Percentiles rank a stretch among this genome's conserved stretches.
Evolutionary conservation across 2,113 vertebrate species (phyloP).

Genomic region (Corydoras maculifer): DNA sequence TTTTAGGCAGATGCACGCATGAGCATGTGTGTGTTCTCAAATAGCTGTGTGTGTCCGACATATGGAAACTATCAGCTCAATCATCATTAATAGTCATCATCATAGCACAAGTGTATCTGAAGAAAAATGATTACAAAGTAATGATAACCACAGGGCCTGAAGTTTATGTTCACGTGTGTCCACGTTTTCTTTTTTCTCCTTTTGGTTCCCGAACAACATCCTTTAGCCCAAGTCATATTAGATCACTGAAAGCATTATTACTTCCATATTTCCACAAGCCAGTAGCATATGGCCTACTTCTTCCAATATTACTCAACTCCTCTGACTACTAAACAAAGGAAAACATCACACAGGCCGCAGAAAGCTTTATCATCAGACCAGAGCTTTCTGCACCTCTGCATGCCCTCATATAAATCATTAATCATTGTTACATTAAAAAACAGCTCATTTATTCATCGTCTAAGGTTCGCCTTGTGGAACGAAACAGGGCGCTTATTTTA

Average conservation of each 20-base stretch:
- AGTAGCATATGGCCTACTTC: no score
- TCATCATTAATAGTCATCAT: conserved; percentile 19
- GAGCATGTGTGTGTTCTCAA: no score
- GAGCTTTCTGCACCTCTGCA: conserved; percentile 3
- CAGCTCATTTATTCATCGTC: background rate
- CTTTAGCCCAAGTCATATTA: no score
- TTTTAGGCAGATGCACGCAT: no score
- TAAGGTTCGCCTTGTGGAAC: no score
- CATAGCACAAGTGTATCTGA: conserved; percentile 25
- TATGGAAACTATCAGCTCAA: no score
- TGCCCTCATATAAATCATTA: background rate
- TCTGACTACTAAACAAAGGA: conserved; percentile 23
- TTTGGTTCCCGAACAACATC: no score
- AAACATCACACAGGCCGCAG: conserved; percentile 17
- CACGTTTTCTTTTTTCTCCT: conserved; percentile 5
- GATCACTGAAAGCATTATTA: no score
- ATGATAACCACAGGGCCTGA: conserved; percentile 30
- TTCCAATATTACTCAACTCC: background rate
- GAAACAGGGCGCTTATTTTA: background rate
- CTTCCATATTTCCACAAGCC: no score
- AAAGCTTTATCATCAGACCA: conserved; percentile 5
- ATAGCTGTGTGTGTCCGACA: no score
- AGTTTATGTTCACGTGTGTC: conserved; percentile 22
- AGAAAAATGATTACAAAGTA: conserved; percentile 39
- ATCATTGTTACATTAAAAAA: background rate